Evolutionary conservation across 2,888 invertebrate genomes (phyloP), one percentile per base, ranked within the genome.

Genomic region (Biston stratarius): DNA sequence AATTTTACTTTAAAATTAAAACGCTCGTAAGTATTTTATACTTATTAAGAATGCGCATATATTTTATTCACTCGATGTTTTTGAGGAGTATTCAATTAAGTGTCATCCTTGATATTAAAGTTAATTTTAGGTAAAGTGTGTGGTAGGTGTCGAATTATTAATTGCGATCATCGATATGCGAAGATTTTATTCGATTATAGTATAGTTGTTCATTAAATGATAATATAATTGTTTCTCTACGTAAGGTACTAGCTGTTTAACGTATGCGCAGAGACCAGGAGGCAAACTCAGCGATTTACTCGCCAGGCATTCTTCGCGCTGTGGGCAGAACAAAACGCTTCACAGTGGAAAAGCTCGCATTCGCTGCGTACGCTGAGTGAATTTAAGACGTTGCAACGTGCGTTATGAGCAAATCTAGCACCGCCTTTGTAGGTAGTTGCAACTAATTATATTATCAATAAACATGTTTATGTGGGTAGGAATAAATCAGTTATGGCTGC

Each of bases 81-180:
- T 45, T 45, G 55, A 78, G 77, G 77, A 67, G 78, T 77, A 79
- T 82, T 84, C 85, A 87, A 86, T 87, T 85, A 86, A 80, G 73
- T 75, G 60, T 70, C 76, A 86, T 83, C 88, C 88, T 88, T 88
- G 86, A 76, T 84, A 82, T 83, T 84, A 74, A 82, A 86, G 79
- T 80, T 86, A 86, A 88, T 88, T 88, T 85, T 83, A 81, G 82
- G 77, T 81, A 85, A 86, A 87, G 85, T 86, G 84, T 74, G 65
- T 65, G 77, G 80, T 68, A 81, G 83, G 82, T 82, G 82, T 82
- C 75, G 74, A 8, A 83, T 83, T 81, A 83, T 77, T 81, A 80
- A 76, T 70, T 78, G 77, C 74, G 71, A 59, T 38, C 49, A 49
- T 40, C 64, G 56, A 68, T 67, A 59, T 47, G 60, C 58, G 57